Evolutionary conservation across 2,797 vertebrate genomes (phyloP).

Genomic region (Carduelis carduelis): DNA sequence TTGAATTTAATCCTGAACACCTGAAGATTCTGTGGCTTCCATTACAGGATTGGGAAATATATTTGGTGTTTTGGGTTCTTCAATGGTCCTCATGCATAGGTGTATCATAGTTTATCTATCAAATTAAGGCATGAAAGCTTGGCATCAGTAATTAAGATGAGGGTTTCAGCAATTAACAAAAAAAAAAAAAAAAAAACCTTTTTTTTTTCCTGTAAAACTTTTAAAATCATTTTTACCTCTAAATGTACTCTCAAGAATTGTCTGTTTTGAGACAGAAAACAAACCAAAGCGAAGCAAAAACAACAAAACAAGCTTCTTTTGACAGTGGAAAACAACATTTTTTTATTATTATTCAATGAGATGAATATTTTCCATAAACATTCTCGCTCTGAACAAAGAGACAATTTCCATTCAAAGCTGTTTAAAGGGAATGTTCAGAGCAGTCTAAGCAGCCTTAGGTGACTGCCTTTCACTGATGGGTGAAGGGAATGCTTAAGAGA

Average conservation of each 20-base stretch:
- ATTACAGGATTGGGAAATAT: not conserved
- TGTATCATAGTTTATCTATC: accelerated
- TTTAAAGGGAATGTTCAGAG: constrained; percentile 46
- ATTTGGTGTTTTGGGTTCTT: not conserved
- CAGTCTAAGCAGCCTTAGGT: constrained; percentile 46
- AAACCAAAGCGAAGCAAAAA: not conserved
- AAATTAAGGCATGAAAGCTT: not conserved
- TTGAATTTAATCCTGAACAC: not conserved
- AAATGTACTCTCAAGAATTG: not conserved
- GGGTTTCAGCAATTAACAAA: not conserved
- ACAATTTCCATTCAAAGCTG: constrained; percentile 17
- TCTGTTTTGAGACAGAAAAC: not conserved
- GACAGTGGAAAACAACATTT: not conserved
- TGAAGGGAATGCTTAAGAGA: not conserved
- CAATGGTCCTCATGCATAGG: accelerated
- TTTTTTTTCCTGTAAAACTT: not conserved
- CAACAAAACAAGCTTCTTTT: constrained; percentile 13
- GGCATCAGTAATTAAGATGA: not conserved
- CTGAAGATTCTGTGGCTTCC: not conserved
- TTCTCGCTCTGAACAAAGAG: constrained; percentile 12
- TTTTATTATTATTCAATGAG: not conserved
- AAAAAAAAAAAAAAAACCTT: not conserved
- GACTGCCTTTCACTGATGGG: not conserved
- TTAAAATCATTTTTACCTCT: not conserved
- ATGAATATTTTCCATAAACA: constrained; percentile 21